Evolutionary conservation across 30 jellyfish, hydroid and myxozoan species (phyloP), one percentile per base, ranked within the genome.

Genomic region (Phacellophora camtschatica): DNA sequence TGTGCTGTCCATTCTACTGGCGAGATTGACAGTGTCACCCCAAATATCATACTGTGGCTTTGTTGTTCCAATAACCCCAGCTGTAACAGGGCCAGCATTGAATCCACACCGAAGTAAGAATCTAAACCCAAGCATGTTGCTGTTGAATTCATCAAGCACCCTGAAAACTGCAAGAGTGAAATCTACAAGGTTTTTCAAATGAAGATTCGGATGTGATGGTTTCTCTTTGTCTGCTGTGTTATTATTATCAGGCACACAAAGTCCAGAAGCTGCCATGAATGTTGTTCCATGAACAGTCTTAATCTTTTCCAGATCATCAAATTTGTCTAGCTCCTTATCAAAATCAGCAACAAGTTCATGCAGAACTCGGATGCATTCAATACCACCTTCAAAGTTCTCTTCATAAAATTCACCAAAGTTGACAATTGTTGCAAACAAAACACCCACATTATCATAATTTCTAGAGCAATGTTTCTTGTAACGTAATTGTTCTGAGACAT

Each of bases 11-110:
- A 94, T 94, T 20, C 99, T 64, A 58, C 99, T 94, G 39, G 99
- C 96, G 25, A 94, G 67, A 70, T 94, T 94, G 41, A 94, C 99
- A 30, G 99, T 85, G 84, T 94, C 99, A 15, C 99, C 99, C 99
- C 99, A 94, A 20, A 94, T 88, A 58, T 94, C 99, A 74, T 94
- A 94, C 79, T 94, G 99, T 13, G 99, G 99, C 74, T 94, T 94
- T 53, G 95, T 88, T 19, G 99, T 82, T 1, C 99, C 99, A 76
- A 94, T 94, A 3, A 94, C 99, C 20, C 99, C 99, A 7, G 99
- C 99, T 3, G 99, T 94, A 5, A 86, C 99, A 0, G 99, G 99
- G 23, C 99, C 99, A 1, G 99, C 99, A 75, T 94, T 94, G 69
- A 87, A 88, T 0, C 99, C 99, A 50, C 97, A 87, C 22, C 99